phyloP scores from a whole-genome alignment of 1,140 invertebrate species.

The Mercenaria mercenaria region DNA sequence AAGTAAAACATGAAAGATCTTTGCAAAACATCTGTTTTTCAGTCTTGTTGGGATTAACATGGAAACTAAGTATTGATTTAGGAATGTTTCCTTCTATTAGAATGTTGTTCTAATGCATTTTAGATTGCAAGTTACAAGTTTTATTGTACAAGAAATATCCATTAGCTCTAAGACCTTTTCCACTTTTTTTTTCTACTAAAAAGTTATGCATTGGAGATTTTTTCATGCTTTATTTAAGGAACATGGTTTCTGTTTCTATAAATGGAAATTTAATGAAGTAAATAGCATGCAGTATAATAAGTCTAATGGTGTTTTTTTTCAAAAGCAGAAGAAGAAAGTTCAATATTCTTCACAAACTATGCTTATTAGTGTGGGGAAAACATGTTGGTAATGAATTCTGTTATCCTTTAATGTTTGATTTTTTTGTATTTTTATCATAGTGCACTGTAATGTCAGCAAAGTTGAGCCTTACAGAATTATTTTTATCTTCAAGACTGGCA shows the following conservation, averaged over 20 bases:
- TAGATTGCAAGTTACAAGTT: background rate
- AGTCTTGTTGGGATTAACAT: background rate
- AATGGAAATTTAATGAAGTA: background rate
- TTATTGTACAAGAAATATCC: background rate
- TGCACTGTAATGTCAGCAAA: too few species aligned
- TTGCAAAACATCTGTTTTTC: background rate
- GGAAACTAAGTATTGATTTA: background rate
- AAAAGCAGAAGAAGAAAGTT: too few species aligned
- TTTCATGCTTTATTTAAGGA: background rate
- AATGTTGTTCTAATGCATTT: slow-evolving; percentile 12
- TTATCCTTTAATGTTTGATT: too few species aligned
- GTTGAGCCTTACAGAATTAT: too few species aligned
- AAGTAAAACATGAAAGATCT: background rate
- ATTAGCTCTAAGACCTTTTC: background rate
- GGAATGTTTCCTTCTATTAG: background rate
- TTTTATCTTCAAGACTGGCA: too few species aligned
- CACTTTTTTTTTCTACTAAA: background rate
- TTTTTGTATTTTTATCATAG: too few species aligned
- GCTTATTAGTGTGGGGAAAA: too few species aligned
- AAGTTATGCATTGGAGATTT: background rate
- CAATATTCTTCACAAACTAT: too few species aligned
- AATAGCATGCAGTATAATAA: background rate
- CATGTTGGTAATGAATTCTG: too few species aligned
- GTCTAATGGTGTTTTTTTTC: background rate
- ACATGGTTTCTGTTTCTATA: background rate